Evolutionary conservation across 2,113 vertebrate species (phyloP).

Genomic region (Amazona guildingii): DNA sequence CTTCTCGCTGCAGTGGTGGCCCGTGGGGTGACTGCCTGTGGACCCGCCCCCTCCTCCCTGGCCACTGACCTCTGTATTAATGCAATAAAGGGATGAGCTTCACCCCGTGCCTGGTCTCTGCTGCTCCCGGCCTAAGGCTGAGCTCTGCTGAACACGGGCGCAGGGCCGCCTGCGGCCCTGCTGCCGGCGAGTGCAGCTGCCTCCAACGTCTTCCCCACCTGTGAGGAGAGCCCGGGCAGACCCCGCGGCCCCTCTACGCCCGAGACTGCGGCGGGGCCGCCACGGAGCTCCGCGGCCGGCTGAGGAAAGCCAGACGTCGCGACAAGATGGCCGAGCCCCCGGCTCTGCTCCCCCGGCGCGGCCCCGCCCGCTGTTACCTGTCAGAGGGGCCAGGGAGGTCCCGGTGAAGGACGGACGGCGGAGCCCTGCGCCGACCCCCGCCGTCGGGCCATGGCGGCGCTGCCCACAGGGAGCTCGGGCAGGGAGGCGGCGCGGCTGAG

Average conservation of each 20-base stretch:
- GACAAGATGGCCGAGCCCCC: background rate
- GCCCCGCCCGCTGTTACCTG: background rate
- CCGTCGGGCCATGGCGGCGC: background rate
- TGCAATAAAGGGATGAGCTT: background rate
- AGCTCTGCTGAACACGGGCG: background rate
- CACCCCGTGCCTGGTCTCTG: accelerated
- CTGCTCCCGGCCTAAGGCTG: background rate
- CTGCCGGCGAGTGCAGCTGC: background rate
- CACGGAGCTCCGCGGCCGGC: background rate
- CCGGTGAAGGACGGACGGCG: too few species aligned
- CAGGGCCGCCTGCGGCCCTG: too few species aligned
- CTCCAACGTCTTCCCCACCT: background rate
- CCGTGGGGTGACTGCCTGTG: background rate
- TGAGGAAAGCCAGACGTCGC: background rate
- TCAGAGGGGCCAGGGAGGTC: background rate
- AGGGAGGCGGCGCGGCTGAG: background rate
- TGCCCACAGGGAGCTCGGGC: background rate
- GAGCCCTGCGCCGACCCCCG: background rate
- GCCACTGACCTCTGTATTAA: background rate
- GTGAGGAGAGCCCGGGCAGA: background rate
- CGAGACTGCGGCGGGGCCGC: background rate
- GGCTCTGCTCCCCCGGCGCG: background rate
- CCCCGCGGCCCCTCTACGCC: background rate
- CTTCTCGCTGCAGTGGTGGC: accelerated
- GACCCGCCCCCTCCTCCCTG: background rate